phyloP scores from a whole-genome alignment of 1,140 invertebrate genomes.

The Drosophila sproati region DNA sequence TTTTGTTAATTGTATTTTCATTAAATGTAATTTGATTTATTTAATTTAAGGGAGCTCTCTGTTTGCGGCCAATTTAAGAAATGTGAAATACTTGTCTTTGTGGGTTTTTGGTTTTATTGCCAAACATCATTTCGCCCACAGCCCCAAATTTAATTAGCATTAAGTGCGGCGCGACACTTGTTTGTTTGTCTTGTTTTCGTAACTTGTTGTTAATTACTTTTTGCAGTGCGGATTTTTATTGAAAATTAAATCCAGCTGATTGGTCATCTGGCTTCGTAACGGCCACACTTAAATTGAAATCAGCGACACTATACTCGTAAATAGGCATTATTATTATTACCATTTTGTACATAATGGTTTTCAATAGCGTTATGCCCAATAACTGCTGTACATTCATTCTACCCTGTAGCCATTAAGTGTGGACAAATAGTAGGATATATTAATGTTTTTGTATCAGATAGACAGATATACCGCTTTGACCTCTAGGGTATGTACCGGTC shows the following conservation, averaged over 20 bases:
- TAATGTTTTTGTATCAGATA: background rate
- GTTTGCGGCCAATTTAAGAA: slow-evolving; percentile 18
- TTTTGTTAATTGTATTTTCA: slow-evolving; percentile 48
- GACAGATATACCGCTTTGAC: no score
- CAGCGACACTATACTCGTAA: slow-evolving; percentile 44
- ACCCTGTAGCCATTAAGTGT: background rate
- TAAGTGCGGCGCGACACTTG: slow-evolving; percentile 56
- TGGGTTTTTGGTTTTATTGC: slow-evolving; percentile 35
- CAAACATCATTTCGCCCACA: slow-evolving; percentile 29
- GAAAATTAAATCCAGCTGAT: slow-evolving; percentile 71
- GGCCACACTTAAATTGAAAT: slow-evolving; percentile 62
- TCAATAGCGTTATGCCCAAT: slow-evolving; percentile 34
- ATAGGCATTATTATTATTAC: slow-evolving; percentile 47
- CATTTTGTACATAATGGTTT: slow-evolving; percentile 46
- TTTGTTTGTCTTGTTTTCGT: slow-evolving; percentile 45
- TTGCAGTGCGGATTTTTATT: slow-evolving; percentile 64
- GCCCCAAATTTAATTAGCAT: slow-evolving; percentile 70
- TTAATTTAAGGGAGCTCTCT: slow-evolving; percentile 36
- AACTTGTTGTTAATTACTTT: slow-evolving; percentile 81
- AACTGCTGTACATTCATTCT: slow-evolving; percentile 22
- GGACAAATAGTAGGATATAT: background rate
- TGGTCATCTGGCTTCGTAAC: slow-evolving; percentile 30
- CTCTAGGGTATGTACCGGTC: background rate
- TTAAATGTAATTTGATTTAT: slow-evolving; percentile 61
- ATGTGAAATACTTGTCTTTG: slow-evolving; percentile 32